Percentiles rank a stretch among this genome's conserved stretches.
These are phyloP conservation scores for Heterodera filipjevi DNA, from an alignment of 2,888 invertebrate genomes.

Conservation along the genomic window DNA sequence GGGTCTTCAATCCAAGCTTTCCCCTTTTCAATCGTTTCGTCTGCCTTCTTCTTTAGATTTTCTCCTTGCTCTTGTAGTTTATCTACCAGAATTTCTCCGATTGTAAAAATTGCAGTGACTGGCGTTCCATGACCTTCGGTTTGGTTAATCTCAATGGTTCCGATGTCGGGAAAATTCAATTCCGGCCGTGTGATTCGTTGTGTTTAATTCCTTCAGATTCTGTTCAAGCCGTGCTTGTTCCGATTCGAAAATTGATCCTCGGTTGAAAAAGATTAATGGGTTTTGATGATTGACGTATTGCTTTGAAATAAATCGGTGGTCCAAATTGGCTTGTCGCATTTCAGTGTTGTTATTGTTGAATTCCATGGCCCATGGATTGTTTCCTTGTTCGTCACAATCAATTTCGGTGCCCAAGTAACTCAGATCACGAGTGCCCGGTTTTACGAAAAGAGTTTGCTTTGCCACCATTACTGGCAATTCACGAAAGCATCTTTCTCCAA, in stretches of 20 bases:
- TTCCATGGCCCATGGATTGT: too few relatives aligned
- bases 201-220: background rate
- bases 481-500: too few relatives aligned
- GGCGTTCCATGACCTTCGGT: background rate
- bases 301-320: too few relatives aligned
- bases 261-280: background rate
- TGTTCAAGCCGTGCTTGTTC: background rate
- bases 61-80: background rate
- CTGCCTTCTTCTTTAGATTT: background rate
- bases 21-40: background rate
- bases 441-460: too few relatives aligned
- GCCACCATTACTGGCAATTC: too few relatives aligned
- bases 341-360: too few relatives aligned
- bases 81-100: background rate
- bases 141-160: background rate
- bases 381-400: too few relatives aligned
- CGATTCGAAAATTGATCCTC: background rate
- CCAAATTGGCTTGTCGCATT: too few relatives aligned
- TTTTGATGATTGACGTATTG: background rate
- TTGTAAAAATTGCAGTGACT: background rate
- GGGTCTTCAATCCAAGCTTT: slow-evolving; percentile 12
- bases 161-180: background rate
- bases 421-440: too few relatives aligned
- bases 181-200: background rate
- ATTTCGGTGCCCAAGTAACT: too few relatives aligned